A percentile compares a stretch with the other conserved stretches of the same genome.
These are phyloP conservation scores for Synergus gifuensis DNA, from an alignment of 2,888 invertebrate genomes.

Conservation along the genomic window DNA sequence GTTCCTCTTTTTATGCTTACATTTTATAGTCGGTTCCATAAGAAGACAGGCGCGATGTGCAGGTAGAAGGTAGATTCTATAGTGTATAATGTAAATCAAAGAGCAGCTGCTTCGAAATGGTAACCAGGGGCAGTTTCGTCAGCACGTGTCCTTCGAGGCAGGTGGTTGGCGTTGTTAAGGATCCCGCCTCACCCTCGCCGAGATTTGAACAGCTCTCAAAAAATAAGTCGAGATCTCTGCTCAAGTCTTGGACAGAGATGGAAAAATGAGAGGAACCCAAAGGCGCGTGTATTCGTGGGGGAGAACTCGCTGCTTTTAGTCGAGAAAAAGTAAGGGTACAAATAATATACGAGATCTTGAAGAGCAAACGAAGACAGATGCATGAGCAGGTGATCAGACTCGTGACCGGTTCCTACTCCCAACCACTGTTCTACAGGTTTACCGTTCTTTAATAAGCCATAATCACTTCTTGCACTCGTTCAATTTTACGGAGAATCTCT, in stretches of 20 bases:
- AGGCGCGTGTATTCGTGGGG: constrained; percentile 18
- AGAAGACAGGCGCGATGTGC: constrained; percentile 33
- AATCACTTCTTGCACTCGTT: constrained; percentile 11
- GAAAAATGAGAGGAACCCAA: constrained; percentile 30
- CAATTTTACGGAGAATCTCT: not conserved
- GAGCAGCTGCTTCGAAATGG: constrained; percentile 35
- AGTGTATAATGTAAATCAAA: not conserved
- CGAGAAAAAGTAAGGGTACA: not conserved
- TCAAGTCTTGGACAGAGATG: not conserved
- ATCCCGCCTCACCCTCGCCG: constrained; percentile 65
- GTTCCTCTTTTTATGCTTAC: constrained; percentile 28
- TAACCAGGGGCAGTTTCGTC: constrained; percentile 49
- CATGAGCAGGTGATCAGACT: constrained; percentile 33
- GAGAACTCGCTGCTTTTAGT: not conserved
- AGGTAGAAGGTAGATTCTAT: constrained; percentile 29
- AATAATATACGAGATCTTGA: not conserved
- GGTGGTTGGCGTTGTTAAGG: constrained; percentile 75
- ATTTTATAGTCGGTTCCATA: constrained; percentile 38
- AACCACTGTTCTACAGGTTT: constrained; percentile 1
- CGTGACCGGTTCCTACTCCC: constrained; percentile 17
- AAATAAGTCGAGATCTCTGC: constrained; percentile 31
- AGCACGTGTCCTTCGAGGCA: constrained; percentile 74
- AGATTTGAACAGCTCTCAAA: constrained; percentile 66
- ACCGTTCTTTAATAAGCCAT: constrained; percentile 12
- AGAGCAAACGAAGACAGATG: constrained; percentile 23